Percentiles rank a stretch among this genome's conserved stretches.
phyloP scores from a whole-genome alignment of 2,888 invertebrate species.

The Acronicta psi region DNA sequence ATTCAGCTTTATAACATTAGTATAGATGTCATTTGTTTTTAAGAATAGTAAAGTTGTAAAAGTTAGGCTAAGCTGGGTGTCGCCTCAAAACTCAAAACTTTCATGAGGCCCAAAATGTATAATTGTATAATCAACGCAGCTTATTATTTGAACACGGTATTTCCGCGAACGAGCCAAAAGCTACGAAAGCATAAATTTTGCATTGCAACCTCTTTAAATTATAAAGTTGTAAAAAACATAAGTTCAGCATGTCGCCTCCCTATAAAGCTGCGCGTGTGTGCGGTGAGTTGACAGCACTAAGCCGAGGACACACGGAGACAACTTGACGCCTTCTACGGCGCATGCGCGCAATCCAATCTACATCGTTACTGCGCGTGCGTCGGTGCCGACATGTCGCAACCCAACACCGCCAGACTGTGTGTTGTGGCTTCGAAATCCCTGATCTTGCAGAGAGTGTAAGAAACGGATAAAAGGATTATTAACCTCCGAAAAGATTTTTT shows the following conservation, averaged over 20 bases:
- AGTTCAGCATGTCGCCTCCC: slow-evolving; percentile 26
- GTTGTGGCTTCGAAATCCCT: slow-evolving; percentile 36
- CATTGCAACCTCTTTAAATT: too few species aligned
- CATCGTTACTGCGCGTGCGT: slow-evolving; percentile 41
- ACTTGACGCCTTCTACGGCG: slow-evolving; percentile 71
- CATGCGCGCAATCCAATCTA: slow-evolving; percentile 59
- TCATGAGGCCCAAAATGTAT: too few species aligned
- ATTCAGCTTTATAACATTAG: too few species aligned
- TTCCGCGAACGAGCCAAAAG: too few species aligned
- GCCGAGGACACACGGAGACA: slow-evolving; percentile 69
- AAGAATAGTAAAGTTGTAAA: too few species aligned
- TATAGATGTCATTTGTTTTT: too few species aligned
- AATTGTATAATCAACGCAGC: too few species aligned
- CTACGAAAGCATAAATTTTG: too few species aligned
- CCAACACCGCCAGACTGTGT: slow-evolving; percentile 26
- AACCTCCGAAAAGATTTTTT: neutral
- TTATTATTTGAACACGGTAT: too few species aligned
- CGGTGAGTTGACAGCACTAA: slow-evolving; percentile 44
- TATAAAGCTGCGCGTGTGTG: slow-evolving; percentile 33
- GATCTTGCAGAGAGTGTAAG: slow-evolving; percentile 30
- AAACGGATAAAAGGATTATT: neutral
- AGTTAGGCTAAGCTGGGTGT: too few species aligned
- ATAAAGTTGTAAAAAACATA: neutral
- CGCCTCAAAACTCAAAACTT: too few species aligned
- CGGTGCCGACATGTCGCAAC: slow-evolving; percentile 50